A percentile compares a stretch with the other conserved stretches of the same genome.
phyloP scores from a whole-genome alignment of 1,140 invertebrate species.

The Orchestia grillus region DNA sequence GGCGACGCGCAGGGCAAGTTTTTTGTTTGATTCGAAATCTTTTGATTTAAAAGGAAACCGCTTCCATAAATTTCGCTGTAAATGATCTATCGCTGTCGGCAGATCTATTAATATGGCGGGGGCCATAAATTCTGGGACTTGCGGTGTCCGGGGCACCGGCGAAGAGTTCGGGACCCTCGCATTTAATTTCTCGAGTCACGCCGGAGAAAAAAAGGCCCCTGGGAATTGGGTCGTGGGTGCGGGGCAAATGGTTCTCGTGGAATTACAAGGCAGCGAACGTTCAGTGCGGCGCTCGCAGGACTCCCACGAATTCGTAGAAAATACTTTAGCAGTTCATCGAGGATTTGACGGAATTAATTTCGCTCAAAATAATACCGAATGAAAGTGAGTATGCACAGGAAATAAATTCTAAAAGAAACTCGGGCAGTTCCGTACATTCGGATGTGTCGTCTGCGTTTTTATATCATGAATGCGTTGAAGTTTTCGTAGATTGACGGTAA shows the following conservation, averaged over 20 bases:
- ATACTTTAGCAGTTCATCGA: no score
- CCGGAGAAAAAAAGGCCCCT: not conserved
- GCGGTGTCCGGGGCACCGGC: not conserved
- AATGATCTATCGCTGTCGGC: not conserved
- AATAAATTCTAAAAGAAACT: no score
- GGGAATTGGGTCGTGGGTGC: no score
- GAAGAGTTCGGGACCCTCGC: not conserved
- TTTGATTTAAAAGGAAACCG: constrained; percentile 1
- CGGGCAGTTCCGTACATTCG: no score
- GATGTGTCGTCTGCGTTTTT: no score
- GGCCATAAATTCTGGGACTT: not conserved
- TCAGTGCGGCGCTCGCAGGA: no score
- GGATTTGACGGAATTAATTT: no score
- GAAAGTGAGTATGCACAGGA: no score
- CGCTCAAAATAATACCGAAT: no score
- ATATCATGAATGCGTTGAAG: no score
- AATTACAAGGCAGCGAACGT: not conserved
- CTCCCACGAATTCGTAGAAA: no score
- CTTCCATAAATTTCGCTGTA: constrained; percentile 1
- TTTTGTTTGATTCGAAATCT: not conserved
- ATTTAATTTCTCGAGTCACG: not conserved
- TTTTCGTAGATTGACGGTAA: no score
- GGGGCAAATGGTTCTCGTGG: not conserved
- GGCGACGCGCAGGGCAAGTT: not conserved
- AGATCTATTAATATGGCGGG: not conserved